Evolutionary conservation across 2,113 vertebrate species (phyloP).

Genomic region (Trematomus loennbergii): DNA sequence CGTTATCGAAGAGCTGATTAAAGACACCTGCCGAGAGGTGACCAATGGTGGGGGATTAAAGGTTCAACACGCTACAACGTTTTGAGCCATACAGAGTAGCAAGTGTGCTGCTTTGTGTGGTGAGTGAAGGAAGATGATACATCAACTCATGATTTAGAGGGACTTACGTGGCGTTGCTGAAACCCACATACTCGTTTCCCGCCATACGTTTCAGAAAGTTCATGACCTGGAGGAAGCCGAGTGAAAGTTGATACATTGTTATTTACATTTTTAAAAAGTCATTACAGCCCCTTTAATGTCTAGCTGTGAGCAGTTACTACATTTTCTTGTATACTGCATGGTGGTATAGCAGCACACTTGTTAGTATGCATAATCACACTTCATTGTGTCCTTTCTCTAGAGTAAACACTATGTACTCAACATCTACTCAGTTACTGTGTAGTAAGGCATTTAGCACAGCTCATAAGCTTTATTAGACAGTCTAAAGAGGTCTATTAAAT

Average conservation of each 20-base stretch:
- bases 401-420: no score
- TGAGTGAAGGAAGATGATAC: background rate
- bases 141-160: no score
- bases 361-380: no score
- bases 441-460: background rate
- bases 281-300: no score
- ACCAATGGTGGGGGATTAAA: background rate
- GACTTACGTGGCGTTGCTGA: constrained; percentile 99
- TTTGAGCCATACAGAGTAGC: background rate
- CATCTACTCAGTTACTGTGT: no score
- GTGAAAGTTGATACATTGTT: background rate
- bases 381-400: no score
- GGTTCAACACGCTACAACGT: background rate
- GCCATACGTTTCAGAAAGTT: constrained; percentile 97
- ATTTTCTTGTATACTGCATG: no score
- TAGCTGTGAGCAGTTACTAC: no score
- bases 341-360: no score
- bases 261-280: no score
- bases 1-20: constrained; percentile 5
- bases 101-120: background rate
- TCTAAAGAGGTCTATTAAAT: background rate
- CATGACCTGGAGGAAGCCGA: constrained; percentile 88
- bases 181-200: constrained; percentile 97
- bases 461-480: background rate
- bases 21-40: background rate